phyloP scores from a whole-genome alignment of 2,113 vertebrate genomes.

The Hydrochoerus hydrochaeris region DNA sequence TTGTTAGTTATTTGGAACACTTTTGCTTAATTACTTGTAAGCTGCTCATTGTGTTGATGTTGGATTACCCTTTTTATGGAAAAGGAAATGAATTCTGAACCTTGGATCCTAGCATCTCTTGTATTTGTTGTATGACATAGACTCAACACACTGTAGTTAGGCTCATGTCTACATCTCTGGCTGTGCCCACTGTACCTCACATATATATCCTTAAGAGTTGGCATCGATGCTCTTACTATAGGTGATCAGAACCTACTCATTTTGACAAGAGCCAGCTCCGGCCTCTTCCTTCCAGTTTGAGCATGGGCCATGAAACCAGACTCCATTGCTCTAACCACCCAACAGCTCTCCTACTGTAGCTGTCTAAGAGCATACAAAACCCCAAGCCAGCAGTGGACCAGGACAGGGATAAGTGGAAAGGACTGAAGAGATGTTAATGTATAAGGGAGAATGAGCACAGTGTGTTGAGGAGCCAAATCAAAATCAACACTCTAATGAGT shows the following conservation, averaged over 20 bases:
- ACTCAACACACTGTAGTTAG: neutral
- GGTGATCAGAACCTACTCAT: neutral
- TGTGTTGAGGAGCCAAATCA: neutral
- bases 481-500: neutral
- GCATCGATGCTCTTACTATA: neutral
- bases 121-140: neutral
- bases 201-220: neutral
- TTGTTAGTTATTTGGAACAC: neutral
- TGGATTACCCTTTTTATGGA: neutral
- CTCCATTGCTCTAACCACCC: neutral
- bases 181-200: neutral
- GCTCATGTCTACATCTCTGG: neutral
- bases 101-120: neutral
- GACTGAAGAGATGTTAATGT: neutral
- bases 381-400: neutral
- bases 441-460: neutral
- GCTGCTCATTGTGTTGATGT: neutral
- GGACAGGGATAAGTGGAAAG: neutral
- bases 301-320: neutral
- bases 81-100: conserved; percentile 21
- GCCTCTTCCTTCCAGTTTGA: neutral
- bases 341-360: neutral
- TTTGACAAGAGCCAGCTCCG: conserved; percentile 9
- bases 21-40: neutral
- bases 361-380: neutral